Evolutionary conservation across 2,113 vertebrate genomes (phyloP).

Genomic region (Lepisosteus oculatus): DNA sequence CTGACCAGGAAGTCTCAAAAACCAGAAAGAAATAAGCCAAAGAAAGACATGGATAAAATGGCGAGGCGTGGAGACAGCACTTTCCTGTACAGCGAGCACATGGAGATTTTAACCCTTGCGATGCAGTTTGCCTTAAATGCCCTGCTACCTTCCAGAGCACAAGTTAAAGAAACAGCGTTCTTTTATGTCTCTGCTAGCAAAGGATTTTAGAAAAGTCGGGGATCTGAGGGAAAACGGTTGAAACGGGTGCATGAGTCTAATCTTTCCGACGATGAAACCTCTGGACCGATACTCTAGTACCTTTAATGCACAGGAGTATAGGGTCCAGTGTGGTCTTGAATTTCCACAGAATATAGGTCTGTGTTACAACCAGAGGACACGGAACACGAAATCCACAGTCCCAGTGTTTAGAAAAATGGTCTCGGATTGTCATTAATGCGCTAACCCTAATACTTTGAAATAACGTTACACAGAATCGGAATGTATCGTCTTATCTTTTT

Average conservation of each 20-base stretch:
- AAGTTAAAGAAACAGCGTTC: conserved; percentile 46
- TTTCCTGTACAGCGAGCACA: conserved; percentile 36
- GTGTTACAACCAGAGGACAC: no score
- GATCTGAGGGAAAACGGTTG: conserved; percentile 13
- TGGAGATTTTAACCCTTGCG: conserved; percentile 57
- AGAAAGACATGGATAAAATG: conserved; percentile 44
- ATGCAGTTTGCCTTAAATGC: conserved; percentile 45
- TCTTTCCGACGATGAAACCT: conserved; percentile 24
- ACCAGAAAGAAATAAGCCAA: conserved; percentile 29
- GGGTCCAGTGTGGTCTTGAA: conserved; percentile 13
- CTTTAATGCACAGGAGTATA: conserved; percentile 23
- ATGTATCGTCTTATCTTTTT: no score
- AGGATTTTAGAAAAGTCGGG: conserved; percentile 15
- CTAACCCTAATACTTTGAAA: no score
- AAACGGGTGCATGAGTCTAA: conserved; percentile 19
- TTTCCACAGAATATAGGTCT: conserved; percentile 1
- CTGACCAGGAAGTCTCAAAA: conserved; percentile 52
- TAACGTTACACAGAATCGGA: no score
- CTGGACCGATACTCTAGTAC: conserved; percentile 29
- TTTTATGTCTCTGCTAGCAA: not conserved
- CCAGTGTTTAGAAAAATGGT: no score
- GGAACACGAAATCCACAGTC: no score
- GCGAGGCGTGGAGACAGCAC: conserved; percentile 47
- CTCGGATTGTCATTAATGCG: no score
- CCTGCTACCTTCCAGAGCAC: conserved; percentile 32